Evolutionary conservation across 2,888 invertebrate genomes (phyloP).

Genomic region (Penaeus monodon): DNA sequence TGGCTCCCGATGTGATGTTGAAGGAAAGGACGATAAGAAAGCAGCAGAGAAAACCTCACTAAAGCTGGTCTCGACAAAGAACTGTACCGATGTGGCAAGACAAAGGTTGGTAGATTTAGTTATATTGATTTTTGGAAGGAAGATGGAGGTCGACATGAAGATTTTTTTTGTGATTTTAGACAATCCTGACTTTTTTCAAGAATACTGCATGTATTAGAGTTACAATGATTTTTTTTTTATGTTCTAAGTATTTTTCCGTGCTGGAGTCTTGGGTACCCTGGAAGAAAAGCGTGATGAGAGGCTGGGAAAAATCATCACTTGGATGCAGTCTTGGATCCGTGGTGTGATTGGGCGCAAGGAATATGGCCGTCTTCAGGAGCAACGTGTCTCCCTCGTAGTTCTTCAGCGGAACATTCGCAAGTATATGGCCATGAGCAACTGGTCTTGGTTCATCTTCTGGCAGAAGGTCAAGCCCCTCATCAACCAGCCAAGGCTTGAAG

Average conservation of each 20-base stretch:
- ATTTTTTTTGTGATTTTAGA: background rate
- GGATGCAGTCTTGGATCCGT: constrained; percentile 96
- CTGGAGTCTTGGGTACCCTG: constrained; percentile 99
- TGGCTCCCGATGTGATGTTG: constrained; percentile 65
- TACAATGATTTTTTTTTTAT: background rate
- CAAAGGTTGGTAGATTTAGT: constrained; percentile 82
- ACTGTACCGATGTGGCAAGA: constrained; percentile 97
- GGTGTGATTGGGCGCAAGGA: constrained; percentile 91
- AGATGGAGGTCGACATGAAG: background rate
- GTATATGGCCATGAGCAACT: constrained; percentile 98
- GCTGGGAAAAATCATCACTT: constrained; percentile 95
- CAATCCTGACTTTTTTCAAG: background rate
- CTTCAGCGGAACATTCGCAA: constrained; percentile 99
- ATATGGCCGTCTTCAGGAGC: constrained; percentile 97
- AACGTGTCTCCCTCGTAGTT: constrained; percentile 84
- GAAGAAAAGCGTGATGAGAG: constrained; percentile 99
- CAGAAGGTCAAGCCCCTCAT: constrained; percentile 99
- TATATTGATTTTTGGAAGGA: background rate
- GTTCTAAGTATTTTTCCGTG: constrained; percentile 96
- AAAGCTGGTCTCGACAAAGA: constrained; percentile 74
- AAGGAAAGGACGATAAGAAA: constrained; percentile 62
- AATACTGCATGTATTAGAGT: too few relatives aligned
- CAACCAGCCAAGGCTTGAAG: constrained; percentile 98
- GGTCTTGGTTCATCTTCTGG: constrained; percentile 99
- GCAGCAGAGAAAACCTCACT: constrained; percentile 61